These are phyloP conservation scores for Dorcus hopei DNA, from an alignment of 2,888 invertebrate genomes.

Conservation along the genomic window DNA sequence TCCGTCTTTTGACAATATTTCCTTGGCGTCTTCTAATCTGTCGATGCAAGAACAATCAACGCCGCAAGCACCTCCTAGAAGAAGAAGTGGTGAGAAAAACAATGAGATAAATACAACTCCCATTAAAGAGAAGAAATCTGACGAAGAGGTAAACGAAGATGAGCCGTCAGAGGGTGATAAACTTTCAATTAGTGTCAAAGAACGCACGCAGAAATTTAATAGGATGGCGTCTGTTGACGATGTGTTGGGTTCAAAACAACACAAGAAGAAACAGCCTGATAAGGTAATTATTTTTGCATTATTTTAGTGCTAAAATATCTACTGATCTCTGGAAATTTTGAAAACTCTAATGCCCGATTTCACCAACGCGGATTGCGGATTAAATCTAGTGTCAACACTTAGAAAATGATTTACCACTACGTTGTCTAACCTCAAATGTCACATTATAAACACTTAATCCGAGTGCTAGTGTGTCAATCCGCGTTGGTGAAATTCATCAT, in stretches of 20 bases:
- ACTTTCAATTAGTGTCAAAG: conserved; percentile 82
- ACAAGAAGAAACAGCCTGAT: conserved; percentile 44
- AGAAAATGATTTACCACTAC: too few species aligned
- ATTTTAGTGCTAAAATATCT: neutral
- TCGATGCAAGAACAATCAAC: conserved; percentile 36
- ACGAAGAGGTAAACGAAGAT: conserved; percentile 20
- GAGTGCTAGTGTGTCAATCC: too few species aligned
- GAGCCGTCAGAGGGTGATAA: conserved; percentile 47
- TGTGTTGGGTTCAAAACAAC: conserved; percentile 54
- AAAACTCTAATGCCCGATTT: too few species aligned
- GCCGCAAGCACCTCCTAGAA: conserved; percentile 56
- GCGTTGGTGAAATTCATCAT: too few species aligned
- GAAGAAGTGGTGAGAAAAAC: conserved; percentile 51
- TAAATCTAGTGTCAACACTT: too few species aligned
- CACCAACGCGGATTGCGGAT: too few species aligned
- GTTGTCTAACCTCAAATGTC: too few species aligned
- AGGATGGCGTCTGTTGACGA: conserved; percentile 82
- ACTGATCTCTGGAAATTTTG: too few species aligned
- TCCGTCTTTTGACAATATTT: conserved; percentile 40
- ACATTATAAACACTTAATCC: too few species aligned
- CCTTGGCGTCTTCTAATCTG: conserved; percentile 18
- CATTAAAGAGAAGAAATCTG: conserved; percentile 25
- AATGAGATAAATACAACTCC: neutral
- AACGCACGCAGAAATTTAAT: conserved; percentile 90
- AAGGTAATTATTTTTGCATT: conserved; percentile 10